Percentiles rank a stretch among this genome's conserved stretches.
Evolutionary conservation across 2,113 vertebrate species (phyloP).

Genomic region (Microtus oregoni): DNA sequence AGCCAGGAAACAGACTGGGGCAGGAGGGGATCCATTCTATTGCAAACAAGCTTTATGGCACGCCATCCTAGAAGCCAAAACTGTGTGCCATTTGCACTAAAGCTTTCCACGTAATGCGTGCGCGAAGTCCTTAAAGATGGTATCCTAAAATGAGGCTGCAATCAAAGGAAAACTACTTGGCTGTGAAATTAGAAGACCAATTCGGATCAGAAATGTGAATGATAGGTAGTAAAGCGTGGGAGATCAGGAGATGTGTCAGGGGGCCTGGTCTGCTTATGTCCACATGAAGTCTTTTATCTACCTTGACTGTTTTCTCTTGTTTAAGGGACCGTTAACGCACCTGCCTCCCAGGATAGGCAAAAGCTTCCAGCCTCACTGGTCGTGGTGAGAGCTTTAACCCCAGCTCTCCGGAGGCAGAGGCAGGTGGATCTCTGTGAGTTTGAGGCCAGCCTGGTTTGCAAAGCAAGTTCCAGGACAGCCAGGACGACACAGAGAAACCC

Average conservation of each 20-base stretch:
- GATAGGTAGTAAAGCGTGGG: background rate
- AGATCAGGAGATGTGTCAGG: background rate
- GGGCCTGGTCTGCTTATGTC: background rate
- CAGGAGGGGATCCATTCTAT: background rate
- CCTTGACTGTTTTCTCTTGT: background rate
- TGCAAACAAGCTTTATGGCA: background rate
- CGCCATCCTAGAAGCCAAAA: background rate
- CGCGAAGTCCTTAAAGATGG: conserved; percentile 3
- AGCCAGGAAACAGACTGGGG: background rate
- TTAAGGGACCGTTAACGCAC: background rate
- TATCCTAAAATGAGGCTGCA: background rate
- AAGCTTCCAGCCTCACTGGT: background rate
- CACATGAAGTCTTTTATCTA: background rate
- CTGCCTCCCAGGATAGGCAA: background rate
- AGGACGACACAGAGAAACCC: background rate
- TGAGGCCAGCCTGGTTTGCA: background rate
- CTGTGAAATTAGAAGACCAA: conserved; percentile 4
- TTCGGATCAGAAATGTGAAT: background rate
- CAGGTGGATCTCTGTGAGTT: background rate
- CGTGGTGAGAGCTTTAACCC: background rate
- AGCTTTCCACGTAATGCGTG: background rate
- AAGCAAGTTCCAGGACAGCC: background rate
- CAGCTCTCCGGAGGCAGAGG: background rate
- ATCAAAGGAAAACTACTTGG: background rate
- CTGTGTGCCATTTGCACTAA: background rate